Evolutionary conservation across 1,140 invertebrate genomes (phyloP), one percentile per base, ranked within the genome.

Genomic region (Dendrolimus punctatus): DNA sequence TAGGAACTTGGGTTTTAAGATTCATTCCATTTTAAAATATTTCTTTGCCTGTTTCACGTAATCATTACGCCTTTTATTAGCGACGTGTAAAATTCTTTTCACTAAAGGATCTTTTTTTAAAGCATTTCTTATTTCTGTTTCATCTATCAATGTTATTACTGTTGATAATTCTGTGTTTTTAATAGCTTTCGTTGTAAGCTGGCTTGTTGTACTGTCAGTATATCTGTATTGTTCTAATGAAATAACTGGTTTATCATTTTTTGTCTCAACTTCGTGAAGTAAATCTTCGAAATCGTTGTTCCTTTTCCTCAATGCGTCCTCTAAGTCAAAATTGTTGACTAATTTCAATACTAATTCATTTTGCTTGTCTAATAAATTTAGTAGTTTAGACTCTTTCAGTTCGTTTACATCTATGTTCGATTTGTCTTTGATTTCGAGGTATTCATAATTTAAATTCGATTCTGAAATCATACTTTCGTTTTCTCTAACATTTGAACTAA

Each of bases 21-120:
- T n/a, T 49, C 36, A 23, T 44, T 51, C 5, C 37, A 51, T 5
- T 2, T 51, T 36, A 43, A 37, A 51, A 51, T 51, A 51, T 9
- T 51, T 51, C n/a, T 45, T 51, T 2, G 51, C 53, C 2, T 49
- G 36, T 10, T 59, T 62, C 4, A 59, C 47, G 53, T 72, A 73
- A 0, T 62, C 49, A 4, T 56, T 37, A 8, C 56, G 49, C 41
- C 72, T 76, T 9, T 48, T 58, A 7, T 62, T 64, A 1, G 69
- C 71, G 52, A 78, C 58, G 46, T 68, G 62, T 36, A 80, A 40
- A 41, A 80, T 73, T 42, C 77, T 71, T 42, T 55, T 61, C 0
- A 80, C 64, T 2, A 66, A 66, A 3, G 70, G 71, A 46, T 81
- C 66, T 0, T 64, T 67, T 23, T 57, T 71, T 8, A 81, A 52